A percentile compares a stretch with the other conserved stretches of the same genome.
Evolutionary conservation across 2,113 vertebrate species (phyloP).

Genomic region (Hassar affinis): DNA sequence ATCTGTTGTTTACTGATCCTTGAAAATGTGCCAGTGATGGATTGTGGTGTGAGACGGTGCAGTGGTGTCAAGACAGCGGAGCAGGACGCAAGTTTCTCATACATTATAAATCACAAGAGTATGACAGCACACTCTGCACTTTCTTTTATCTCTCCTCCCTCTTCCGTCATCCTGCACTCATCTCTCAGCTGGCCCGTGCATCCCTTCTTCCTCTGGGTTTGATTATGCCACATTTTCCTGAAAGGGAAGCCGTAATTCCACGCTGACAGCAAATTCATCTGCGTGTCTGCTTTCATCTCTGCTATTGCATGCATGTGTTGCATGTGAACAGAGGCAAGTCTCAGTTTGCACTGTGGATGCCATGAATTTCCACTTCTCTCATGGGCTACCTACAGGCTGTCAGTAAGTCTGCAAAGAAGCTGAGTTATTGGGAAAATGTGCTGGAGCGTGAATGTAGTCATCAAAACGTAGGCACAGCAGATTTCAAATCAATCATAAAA

Average conservation of each 20-base stretch:
- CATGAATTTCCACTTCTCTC: not conserved
- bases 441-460: not conserved
- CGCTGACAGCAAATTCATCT: slow-evolving; percentile 43
- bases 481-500: too few relatives aligned
- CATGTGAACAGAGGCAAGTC: not conserved
- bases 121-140: slow-evolving; percentile 34
- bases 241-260: slow-evolving; percentile 33
- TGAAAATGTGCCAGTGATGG: not conserved
- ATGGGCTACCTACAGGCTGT: not conserved
- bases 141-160: slow-evolving; percentile 36
- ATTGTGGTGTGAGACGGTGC: slow-evolving; percentile 8
- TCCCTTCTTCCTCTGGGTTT: slow-evolving; percentile 38
- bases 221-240: slow-evolving; percentile 48
- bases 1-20: not conserved
- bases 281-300: slow-evolving; percentile 37
- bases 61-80: slow-evolving; percentile 2
- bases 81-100: slow-evolving; percentile 36
- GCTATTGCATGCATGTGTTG: slow-evolving; percentile 9
- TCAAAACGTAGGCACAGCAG: not conserved
- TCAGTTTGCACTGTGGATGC: not conserved
- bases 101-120: slow-evolving; percentile 55
- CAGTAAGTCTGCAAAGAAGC: not conserved
- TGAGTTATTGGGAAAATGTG: not conserved
- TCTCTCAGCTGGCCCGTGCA: slow-evolving; percentile 11
- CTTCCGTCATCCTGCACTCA: slow-evolving; percentile 31